A percentile compares a stretch with the other conserved stretches of the same genome.
Evolutionary conservation across 2,113 vertebrate genomes (phyloP).

Genomic region (Strix aluco): DNA sequence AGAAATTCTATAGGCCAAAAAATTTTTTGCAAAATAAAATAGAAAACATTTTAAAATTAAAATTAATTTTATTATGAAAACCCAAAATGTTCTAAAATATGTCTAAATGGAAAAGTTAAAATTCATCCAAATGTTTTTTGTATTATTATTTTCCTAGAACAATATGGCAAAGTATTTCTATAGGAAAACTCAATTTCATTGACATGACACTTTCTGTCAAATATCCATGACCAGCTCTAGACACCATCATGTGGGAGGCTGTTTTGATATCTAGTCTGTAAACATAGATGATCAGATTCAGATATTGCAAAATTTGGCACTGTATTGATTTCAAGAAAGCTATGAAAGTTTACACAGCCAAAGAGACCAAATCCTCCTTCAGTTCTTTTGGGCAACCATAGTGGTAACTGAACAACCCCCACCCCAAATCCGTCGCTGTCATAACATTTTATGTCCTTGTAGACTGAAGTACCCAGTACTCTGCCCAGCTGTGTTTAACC

Average conservation of each 20-base stretch:
- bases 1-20: background rate
- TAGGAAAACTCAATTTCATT: background rate
- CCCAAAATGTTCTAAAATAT: background rate
- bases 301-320: background rate
- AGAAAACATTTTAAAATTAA: background rate
- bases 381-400: background rate
- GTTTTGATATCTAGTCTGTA: background rate
- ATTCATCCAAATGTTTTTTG: background rate
- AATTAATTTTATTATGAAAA: background rate
- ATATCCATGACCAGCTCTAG: background rate
- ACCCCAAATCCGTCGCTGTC: rapidly evolving
- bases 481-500: background rate
- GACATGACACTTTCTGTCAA: background rate
- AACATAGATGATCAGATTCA: background rate
- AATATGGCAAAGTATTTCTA: background rate
- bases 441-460: background rate
- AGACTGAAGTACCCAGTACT: background rate
- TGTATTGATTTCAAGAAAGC: background rate
- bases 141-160: background rate
- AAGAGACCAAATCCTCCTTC: background rate
- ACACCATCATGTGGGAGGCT: background rate
- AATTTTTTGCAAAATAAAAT: background rate
- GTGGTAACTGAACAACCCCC: background rate
- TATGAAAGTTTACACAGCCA: background rate
- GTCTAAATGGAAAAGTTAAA: background rate